Evolutionary conservation across 2,797 vertebrate species (phyloP), one percentile per base, ranked within the genome.

Genomic region (Mastacembelus armatus): DNA sequence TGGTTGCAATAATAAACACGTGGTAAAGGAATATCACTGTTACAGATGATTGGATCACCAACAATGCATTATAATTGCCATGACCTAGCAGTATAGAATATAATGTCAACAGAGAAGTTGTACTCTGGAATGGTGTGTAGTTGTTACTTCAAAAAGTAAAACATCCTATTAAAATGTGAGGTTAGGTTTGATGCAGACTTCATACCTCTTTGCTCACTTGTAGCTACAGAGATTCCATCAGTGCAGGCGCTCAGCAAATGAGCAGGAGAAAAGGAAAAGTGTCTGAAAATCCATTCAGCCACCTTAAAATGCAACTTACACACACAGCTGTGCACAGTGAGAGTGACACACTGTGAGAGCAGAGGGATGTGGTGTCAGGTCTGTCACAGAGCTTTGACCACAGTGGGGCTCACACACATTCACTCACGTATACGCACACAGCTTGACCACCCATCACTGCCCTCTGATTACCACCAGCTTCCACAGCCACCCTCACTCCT

Each of bases 361-460:
- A 82, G 66, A 80, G 74, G 81, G 85, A 83, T 72, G 64, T 39
- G 14, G 71, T 75, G 80, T 83, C 9, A n/a, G 43, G 83, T 60
- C 85, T 82, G 84, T 91, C 86, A 91, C 88, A 87, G 82, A 74
- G 82, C 33, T 49, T 58, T 90, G 85, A 69, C 80, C 86, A 81
- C 79, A 85, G 79, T 50, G 58, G 77, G 81, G 29, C 44, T 39
- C 67, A n/a, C 60, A 40, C 68, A 35, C 74, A 66, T 72, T 59
- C 81, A 69, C 74, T 61, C 66, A 47, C 50, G 36, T 61, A 43
- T 15, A 60, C 51, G 81, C 22, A 10, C 76, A 74, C 66, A 87
- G 86, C 81, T 83, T 89, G 85, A 89, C 84, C 86, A 84, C 90
- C 86, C 90, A 86, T 89, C 87, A 85, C 87, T 88, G 80, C 78